Evolutionary conservation across 2,888 invertebrate genomes (phyloP), one percentile per base, ranked within the genome.

Genomic region (Baccha elongata): DNA sequence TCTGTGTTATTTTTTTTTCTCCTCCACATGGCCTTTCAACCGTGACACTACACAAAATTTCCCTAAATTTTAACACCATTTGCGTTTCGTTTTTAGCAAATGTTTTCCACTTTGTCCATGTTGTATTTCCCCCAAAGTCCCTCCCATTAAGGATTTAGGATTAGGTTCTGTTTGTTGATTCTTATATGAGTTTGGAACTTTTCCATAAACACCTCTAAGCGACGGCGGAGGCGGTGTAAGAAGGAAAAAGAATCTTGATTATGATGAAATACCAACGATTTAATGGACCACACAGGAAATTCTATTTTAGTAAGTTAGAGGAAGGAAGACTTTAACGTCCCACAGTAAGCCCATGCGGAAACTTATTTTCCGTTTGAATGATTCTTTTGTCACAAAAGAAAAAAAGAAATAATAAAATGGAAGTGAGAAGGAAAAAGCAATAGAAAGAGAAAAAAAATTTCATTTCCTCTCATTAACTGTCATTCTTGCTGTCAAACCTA

Each of bases 241-340:
- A 17, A 15, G 8, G n/a, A 19, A 3, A 44, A 4, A n/a, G 65
- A 62, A 64, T 58, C 67, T 76, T 83, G 67, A 76, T 78, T 83
- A 74, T 83, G 81, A 83, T 76, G 78, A 83, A 83, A 83, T 76
- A 76, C 71, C 81, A 62, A 72, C 65, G 72, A 78, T 76, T 83
- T 76, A 81, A 76, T 83, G 76, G 80, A 75, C 81, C 81, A 72
- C 76, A 83, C 72, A 72, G 72, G 53, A 68, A 83, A 76, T 76
- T 78, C 72, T 72, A 78, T 83, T 76, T 81, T 71, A 60, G 32
- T 58, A 62, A 72, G 17, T 67, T 62, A 23, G 37, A 32, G 32
- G 29, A 19, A 26, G 40, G 23, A 46, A 53, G 19, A 35, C 23
- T n/a, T n/a, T 26, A 11, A 2, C 7, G 10, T 4, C 15, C 29